Percentiles rank a stretch among this genome's conserved stretches.
Conservation (phyloP, 2,888 invertebrate species). For the Yponomeuta plumbellus region DNA sequence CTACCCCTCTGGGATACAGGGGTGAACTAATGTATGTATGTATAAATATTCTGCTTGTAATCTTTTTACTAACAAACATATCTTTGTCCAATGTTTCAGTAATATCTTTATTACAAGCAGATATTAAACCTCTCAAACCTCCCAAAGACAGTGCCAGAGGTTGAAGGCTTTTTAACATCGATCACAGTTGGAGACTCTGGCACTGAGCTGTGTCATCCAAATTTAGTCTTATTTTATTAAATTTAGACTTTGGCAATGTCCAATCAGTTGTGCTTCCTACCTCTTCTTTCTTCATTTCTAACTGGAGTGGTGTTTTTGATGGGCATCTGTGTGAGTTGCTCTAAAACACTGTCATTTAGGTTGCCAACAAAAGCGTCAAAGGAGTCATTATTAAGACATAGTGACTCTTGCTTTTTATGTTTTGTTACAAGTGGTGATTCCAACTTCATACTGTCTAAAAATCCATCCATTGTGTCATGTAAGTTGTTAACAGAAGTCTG, state of each 20-base stretch:
- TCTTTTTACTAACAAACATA: too few species aligned
- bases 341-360: slow-evolving; percentile 65
- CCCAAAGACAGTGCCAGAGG: slow-evolving; percentile 59
- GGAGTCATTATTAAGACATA: slow-evolving; percentile 59
- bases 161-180: slow-evolving; percentile 48
- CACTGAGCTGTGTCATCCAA: slow-evolving; percentile 65
- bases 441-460: slow-evolving; percentile 54
- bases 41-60: too few species aligned
- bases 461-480: slow-evolving; percentile 60
- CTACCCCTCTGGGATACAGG: too few species aligned
- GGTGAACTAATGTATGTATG: too few species aligned
- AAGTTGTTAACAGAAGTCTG: slow-evolving; percentile 2
- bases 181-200: slow-evolving; percentile 58
- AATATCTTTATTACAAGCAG: too few species aligned
- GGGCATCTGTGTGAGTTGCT: slow-evolving; percentile 58
- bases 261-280: slow-evolving; percentile 29
- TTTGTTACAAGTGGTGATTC: slow-evolving; percentile 48
- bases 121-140: too few species aligned
- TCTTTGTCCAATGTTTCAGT: too few species aligned
- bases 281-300: slow-evolving; percentile 25
- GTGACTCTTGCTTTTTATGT: slow-evolving; percentile 45
- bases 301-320: slow-evolving; percentile 34
- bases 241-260: slow-evolving; percentile 42
- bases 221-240: slow-evolving; percentile 47
- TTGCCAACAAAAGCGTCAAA: slow-evolving; percentile 65